phyloP scores from a whole-genome alignment of 2,797 vertebrate genomes.

The Liparis tanakae region DNA sequence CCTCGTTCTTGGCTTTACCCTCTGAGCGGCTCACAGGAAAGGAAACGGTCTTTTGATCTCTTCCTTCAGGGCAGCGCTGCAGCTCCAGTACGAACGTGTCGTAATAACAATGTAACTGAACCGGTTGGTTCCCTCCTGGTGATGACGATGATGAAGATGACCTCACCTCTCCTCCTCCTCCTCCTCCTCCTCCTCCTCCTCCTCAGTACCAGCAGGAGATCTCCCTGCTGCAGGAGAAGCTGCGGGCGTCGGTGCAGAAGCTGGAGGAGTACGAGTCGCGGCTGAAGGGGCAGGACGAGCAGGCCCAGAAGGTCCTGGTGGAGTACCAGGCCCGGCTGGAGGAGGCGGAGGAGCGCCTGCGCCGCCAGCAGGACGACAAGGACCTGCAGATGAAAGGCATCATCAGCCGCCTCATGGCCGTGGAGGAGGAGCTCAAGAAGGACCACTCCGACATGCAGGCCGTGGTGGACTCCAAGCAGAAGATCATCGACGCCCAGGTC shows the following conservation, averaged over 20 bases:
- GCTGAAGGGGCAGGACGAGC: conserved; percentile 96
- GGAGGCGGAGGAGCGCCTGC: conserved; percentile 94
- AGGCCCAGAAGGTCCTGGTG: conserved; percentile 94
- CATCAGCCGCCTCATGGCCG: conserved; percentile 98
- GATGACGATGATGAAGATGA: not conserved
- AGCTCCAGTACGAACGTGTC: not conserved
- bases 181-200: conserved; percentile 28
- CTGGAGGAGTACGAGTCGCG: conserved; percentile 95
- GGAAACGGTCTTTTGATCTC: not conserved
- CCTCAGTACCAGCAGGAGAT: conserved; percentile 93
- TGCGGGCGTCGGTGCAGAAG: conserved; percentile 94
- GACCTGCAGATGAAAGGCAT: conserved; percentile 99
- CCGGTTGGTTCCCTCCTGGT: conserved; percentile 28
- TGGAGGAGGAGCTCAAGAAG: conserved; percentile 98
- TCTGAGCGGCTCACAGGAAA: not conserved
- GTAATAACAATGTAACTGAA: conserved; percentile 30
- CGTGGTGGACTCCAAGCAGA: conserved; percentile 97
- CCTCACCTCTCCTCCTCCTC: conserved; percentile 11
- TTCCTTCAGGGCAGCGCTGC: not conserved
- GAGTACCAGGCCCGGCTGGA: conserved; percentile 98
- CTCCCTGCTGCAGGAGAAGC: conserved; percentile 93
- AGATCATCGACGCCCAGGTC: conserved; percentile 98
- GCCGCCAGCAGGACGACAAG: conserved; percentile 96
- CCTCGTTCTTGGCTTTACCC: no score
- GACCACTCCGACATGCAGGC: conserved; percentile 98